A percentile compares a stretch with the other conserved stretches of the same genome.
phyloP scores from a whole-genome alignment of 2,888 invertebrate genomes.

The Thumatha senex region DNA sequence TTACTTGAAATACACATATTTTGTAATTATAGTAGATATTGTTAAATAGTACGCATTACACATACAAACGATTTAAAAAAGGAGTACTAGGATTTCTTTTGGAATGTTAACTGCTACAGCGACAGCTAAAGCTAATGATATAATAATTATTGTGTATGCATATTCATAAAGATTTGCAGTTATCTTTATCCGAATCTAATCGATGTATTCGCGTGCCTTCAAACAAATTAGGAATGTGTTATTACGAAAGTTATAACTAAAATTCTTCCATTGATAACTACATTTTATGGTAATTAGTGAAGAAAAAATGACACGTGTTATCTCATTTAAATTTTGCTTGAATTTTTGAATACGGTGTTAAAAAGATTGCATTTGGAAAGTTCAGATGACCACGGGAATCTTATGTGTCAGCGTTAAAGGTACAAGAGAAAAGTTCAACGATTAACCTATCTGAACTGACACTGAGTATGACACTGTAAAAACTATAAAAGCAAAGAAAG shows the following conservation, averaged over 20 bases:
- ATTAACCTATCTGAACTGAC: too few relatives aligned
- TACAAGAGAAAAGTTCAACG: too few relatives aligned
- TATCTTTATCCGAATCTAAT: conserved; percentile 11
- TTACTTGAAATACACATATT: too few relatives aligned
- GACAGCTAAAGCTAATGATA: not conserved
- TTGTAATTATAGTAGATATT: too few relatives aligned
- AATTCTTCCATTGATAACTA: conserved; percentile 2
- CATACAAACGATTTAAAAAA: too few relatives aligned
- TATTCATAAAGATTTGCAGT: conserved; percentile 3
- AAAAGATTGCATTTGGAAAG: not conserved
- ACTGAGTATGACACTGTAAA: too few relatives aligned
- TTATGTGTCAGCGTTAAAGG: too few relatives aligned
- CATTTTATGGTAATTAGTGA: not conserved
- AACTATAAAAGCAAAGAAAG: too few relatives aligned
- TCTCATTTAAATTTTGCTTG: not conserved
- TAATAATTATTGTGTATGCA: conserved; percentile 5
- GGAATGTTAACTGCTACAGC: not conserved
- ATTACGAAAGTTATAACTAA: conserved; percentile 4
- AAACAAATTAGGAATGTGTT: conserved; percentile 10
- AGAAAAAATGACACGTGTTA: not conserved
- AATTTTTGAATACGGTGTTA: not conserved
- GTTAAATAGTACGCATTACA: too few relatives aligned
- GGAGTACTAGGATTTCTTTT: too few relatives aligned
- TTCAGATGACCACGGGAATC: too few relatives aligned
- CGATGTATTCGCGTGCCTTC: conserved; percentile 1